These are phyloP conservation scores for Saccostrea cuccullata DNA, from an alignment of 1,140 invertebrate genomes.

Conservation along the genomic window DNA sequence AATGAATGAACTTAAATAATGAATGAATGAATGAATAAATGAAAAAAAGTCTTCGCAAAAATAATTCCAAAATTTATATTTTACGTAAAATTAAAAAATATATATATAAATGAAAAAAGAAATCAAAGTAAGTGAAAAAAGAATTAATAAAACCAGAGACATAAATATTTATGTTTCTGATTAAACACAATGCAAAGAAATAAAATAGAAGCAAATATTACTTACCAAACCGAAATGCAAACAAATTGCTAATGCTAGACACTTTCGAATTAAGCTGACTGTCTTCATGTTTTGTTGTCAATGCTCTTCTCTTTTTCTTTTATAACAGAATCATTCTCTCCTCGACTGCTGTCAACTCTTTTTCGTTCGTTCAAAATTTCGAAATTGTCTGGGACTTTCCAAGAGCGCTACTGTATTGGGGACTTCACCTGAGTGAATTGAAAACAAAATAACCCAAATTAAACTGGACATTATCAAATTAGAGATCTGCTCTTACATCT, in stretches of 20 bases:
- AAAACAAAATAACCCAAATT: constrained; percentile 14
- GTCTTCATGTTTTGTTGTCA: not conserved
- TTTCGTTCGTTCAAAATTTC: not conserved
- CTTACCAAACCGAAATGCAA: not conserved
- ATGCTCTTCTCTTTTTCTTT: not conserved
- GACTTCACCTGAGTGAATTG: constrained; percentile 21
- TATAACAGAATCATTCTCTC: not conserved
- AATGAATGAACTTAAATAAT: no score
- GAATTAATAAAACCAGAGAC: no score
- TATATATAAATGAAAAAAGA: no score
- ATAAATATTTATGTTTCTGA: no score
- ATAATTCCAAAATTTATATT: no score
- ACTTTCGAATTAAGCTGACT: not conserved
- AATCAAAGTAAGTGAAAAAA: no score
- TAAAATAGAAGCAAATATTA: not conserved
- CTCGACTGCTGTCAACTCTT: not conserved
- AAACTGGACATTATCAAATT: constrained; percentile 10
- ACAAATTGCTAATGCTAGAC: not conserved
- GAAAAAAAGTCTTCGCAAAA: no score
- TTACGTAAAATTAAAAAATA: no score
- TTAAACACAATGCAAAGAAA: no score
- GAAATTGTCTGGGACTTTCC: not conserved
- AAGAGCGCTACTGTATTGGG: not conserved
- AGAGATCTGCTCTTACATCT: constrained; percentile 23
- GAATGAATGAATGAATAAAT: no score